phyloP scores from a whole-genome alignment of 37 sponge, comb jelly and placozoan genomes.

The Lycopodina hypogea region DNA sequence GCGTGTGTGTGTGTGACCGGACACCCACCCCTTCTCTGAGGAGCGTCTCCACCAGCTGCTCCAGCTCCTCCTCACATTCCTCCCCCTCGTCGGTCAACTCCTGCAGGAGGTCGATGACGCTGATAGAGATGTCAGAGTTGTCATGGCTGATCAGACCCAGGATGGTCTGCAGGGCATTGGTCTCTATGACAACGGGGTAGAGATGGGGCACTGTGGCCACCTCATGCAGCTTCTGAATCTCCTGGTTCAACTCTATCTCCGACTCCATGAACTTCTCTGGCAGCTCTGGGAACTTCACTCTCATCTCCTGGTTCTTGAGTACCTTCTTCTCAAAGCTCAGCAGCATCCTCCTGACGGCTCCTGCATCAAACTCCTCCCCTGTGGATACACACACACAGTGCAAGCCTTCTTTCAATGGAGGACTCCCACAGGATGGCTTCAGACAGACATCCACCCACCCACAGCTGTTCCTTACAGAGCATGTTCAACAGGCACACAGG shows the following conservation, averaged over 20 bases:
- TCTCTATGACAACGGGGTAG: constrained; percentile 76
- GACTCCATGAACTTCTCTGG: constrained; percentile 97
- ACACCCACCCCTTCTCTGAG: constrained; percentile 57
- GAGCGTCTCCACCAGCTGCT: constrained; percentile 71
- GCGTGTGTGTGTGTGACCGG: neutral
- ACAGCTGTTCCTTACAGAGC: neutral
- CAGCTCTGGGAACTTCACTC: constrained; percentile 89
- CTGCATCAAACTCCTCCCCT: constrained; percentile 69
- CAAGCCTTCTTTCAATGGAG: neutral
- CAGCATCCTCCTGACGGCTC: constrained; percentile 80
- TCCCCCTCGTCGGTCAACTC: constrained; percentile 92
- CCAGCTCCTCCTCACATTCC: constrained; percentile 82
- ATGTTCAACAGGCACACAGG: neutral
- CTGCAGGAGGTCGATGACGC: constrained; percentile 87
- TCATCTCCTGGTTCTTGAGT: constrained; percentile 89
- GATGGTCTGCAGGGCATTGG: constrained; percentile 60
- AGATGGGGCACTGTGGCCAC: constrained; percentile 88
- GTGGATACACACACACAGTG: neutral
- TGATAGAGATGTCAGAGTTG: constrained; percentile 86
- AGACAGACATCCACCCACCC: neutral
- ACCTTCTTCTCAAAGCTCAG: constrained; percentile 91
- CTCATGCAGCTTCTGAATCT: constrained; percentile 85
- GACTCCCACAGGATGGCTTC: neutral
- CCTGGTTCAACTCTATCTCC: constrained; percentile 92
- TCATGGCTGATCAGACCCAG: constrained; percentile 87